Evolutionary conservation across 2,797 vertebrate species (phyloP).

Genomic region (Peromyscus nudipes): DNA sequence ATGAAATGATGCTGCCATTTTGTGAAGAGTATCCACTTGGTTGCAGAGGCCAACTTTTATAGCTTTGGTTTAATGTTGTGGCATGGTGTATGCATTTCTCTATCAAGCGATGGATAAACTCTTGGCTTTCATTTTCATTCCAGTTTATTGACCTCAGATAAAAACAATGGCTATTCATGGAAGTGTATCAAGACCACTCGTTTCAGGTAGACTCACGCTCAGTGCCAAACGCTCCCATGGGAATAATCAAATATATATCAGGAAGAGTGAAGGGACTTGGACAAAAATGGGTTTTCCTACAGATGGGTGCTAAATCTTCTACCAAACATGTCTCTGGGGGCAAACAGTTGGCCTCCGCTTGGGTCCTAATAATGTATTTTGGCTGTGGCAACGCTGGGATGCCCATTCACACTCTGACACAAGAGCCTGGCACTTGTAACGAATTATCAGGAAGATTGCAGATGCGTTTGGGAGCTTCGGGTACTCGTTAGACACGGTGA

Average conservation of each 20-base stretch:
- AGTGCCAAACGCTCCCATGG: slow-evolving; percentile 77
- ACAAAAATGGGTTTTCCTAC: slow-evolving; percentile 55
- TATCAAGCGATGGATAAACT: slow-evolving; percentile 73
- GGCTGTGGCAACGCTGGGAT: slow-evolving; percentile 48
- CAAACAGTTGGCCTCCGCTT: slow-evolving; percentile 38
- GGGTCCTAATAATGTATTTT: slow-evolving; percentile 28
- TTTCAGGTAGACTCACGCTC: slow-evolving; percentile 79
- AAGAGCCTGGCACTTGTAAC: slow-evolving; percentile 81
- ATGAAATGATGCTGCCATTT: slow-evolving; percentile 80
- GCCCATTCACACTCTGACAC: slow-evolving; percentile 68
- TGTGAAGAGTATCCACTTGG: slow-evolving; percentile 80
- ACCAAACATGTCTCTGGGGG: slow-evolving; percentile 71
- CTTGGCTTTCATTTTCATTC: slow-evolving; percentile 78
- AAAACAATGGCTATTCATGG: slow-evolving; percentile 80
- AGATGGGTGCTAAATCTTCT: slow-evolving; percentile 72
- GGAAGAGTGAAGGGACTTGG: slow-evolving; percentile 64
- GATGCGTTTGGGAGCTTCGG: slow-evolving; percentile 76
- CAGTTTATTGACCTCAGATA: slow-evolving; percentile 80
- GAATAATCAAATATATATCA: slow-evolving; percentile 26
- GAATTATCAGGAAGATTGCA: slow-evolving; percentile 79
- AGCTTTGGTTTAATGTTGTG: slow-evolving; percentile 75
- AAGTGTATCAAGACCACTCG: slow-evolving; percentile 76
- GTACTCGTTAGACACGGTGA: slow-evolving; percentile 77
- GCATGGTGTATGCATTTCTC: slow-evolving; percentile 70
- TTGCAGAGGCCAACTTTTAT: slow-evolving; percentile 82